phyloP scores from a whole-genome alignment of 2,797 vertebrate species.

The Moxostoma hubbsi region DNA sequence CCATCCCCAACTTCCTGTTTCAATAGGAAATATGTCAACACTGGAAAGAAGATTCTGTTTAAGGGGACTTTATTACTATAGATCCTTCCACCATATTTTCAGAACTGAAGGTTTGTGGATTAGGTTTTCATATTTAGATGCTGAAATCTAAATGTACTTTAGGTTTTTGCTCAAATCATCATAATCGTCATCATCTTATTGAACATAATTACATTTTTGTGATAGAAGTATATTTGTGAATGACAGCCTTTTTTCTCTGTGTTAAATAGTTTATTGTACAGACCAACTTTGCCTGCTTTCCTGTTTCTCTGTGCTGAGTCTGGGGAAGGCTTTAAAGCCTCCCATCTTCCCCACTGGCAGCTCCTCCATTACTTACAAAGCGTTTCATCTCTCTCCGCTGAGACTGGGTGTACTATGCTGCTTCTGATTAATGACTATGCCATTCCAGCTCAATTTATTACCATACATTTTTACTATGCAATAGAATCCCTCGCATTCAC shows the following conservation, averaged over 20 bases:
- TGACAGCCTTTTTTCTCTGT: not conserved
- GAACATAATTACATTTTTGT: not conserved
- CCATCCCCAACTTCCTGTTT: too few relatives aligned
- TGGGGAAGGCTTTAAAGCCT: slow-evolving; percentile 48
- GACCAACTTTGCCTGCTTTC: slow-evolving; percentile 1
- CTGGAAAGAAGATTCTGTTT: too few relatives aligned
- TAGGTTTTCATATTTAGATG: not conserved
- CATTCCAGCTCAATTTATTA: slow-evolving; percentile 48
- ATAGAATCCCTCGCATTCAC: slow-evolving; percentile 34
- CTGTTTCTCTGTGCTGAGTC: slow-evolving; percentile 49
- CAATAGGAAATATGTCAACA: too few relatives aligned
- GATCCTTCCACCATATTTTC: not conserved
- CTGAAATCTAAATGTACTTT: not conserved
- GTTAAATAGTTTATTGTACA: slow-evolving; percentile 10
- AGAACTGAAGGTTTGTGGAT: not conserved
- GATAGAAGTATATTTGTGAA: not conserved
- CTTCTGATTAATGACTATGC: slow-evolving; percentile 53
- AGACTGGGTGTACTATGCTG: slow-evolving; percentile 1
- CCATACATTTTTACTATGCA: slow-evolving; percentile 39
- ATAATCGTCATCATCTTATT: not conserved
- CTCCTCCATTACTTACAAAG: slow-evolving; percentile 52
- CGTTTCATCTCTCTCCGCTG: slow-evolving; percentile 41
- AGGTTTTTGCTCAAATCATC: not conserved
- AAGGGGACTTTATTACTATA: not conserved
- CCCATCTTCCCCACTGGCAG: slow-evolving; percentile 40